Percentiles rank a stretch among this genome's conserved stretches.
Conservation (phyloP, 2,113 vertebrate species). For the Pteronura brasiliensis region DNA sequence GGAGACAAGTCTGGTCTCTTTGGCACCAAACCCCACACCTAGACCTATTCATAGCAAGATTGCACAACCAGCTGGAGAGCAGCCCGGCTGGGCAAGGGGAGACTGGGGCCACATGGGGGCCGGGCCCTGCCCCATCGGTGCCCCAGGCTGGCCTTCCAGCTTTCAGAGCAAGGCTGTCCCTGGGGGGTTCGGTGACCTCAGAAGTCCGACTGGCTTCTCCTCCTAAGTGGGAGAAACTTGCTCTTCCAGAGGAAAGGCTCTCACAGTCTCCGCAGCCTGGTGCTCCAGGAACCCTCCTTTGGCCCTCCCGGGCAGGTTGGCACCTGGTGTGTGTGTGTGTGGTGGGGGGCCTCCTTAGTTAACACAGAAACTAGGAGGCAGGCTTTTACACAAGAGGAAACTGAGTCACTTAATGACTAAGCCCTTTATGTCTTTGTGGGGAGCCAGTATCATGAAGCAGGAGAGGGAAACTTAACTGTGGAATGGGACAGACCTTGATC, state of each 20-base stretch:
- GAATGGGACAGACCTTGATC: not conserved
- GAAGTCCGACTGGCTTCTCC: not conserved
- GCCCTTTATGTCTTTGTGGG: not conserved
- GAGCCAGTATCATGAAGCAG: not conserved
- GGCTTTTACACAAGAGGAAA: not conserved
- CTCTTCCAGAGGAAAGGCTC: not conserved
- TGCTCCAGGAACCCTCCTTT: not conserved
- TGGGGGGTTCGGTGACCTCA: not conserved
- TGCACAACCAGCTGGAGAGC: constrained; percentile 47
- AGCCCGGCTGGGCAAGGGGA: not conserved
- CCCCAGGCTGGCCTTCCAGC: not conserved
- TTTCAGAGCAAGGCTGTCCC: not conserved
- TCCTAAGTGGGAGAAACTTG: not conserved
- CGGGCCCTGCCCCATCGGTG: not conserved
- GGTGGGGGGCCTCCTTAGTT: not conserved
- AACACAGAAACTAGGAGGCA: not conserved
- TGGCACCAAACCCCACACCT: constrained; percentile 53
- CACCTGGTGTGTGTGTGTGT: not conserved
- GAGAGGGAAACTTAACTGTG: not conserved
- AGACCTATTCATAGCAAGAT: constrained; percentile 51
- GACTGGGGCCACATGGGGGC: not conserved
- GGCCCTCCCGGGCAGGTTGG: not conserved
- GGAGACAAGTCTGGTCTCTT: constrained; percentile 60
- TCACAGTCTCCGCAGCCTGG: not conserved
- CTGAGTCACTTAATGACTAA: not conserved